Percentiles rank a stretch among this genome's conserved stretches.
Evolutionary conservation across 2,888 invertebrate species (phyloP).

Genomic region (Caenorhabditis sp.): DNA sequence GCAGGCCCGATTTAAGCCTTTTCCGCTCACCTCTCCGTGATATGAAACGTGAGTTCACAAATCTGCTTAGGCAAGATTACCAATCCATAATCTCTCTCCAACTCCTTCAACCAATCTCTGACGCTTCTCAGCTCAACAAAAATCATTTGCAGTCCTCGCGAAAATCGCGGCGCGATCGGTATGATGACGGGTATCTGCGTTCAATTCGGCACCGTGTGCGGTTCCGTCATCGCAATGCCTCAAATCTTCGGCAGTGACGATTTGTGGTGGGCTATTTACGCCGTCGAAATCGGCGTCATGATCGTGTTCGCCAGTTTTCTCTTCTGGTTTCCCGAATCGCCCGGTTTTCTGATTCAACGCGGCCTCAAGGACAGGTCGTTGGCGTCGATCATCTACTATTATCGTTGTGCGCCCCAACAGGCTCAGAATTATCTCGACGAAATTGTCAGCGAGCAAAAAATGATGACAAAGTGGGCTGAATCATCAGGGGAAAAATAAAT

Average conservation of each 20-base stretch:
- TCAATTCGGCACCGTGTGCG: conserved; percentile 58
- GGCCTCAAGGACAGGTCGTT: conserved; percentile 39
- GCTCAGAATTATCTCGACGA: conserved; percentile 34
- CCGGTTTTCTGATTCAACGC: conserved; percentile 47
- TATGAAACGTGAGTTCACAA: no score
- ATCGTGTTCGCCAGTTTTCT: conserved; percentile 37
- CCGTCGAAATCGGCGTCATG: conserved; percentile 52
- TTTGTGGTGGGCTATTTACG: conserved; percentile 59
- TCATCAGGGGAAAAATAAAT: neutral
- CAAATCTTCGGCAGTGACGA: conserved; percentile 54
- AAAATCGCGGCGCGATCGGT: conserved; percentile 59
- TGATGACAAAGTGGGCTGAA: conserved; percentile 13
- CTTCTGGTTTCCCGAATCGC: conserved; percentile 55
- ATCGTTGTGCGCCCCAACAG: conserved; percentile 36
- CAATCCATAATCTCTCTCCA: neutral
- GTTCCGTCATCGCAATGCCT: conserved; percentile 63
- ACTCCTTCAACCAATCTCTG: no score
- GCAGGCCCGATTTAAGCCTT: no score
- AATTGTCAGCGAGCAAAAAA: conserved; percentile 46
- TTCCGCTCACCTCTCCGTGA: no score
- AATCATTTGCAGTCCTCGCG: conserved; percentile 62
- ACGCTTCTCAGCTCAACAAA: no score
- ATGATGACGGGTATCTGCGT: conserved; percentile 65
- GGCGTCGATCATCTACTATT: conserved; percentile 50
- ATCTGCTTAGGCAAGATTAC: no score